Base-by-base conservation (phyloP, 1,140 invertebrate species). In the Maniola jurtina region DNA sequence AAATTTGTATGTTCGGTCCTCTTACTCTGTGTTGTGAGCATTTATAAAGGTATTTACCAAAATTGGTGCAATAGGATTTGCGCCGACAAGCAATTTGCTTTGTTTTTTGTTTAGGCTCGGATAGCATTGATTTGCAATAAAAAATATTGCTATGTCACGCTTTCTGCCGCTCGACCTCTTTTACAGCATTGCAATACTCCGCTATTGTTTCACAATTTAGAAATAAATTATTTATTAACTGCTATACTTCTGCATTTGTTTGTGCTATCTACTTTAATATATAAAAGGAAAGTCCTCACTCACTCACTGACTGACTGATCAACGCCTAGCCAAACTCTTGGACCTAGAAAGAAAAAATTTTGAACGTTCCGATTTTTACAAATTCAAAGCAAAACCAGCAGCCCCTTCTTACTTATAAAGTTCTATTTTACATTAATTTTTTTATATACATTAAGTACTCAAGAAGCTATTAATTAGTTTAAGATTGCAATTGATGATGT, bases 41-140 rank as follows among this genome's bases (percentile, higher is more conserved):
- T 33, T 13, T 34, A 34, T 6, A 25, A 25, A 34, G 15, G 34
- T 55, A 55, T 57, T 40, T 38, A 56, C 35, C 11, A 40, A 25
- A 38, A 57, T 57, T 40, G 8, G 55, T 16, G 68, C 62, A 54
- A 75, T 70, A 75, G 70, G 64, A 75, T 76, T 77, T 77, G 69
- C 66, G 66, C 64, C 57, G 71, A 75, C 71, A 70, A 75, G 70
- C 77, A 74, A 80, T 79, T 83, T 77, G 72, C 81, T 75, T 80
- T 73, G 72, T 76, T 64, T 73, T 72, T 71, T 73, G 73, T 75
- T 77, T 75, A 70, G 77, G 69, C 69, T 77, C 69, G 70, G 67
- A 76, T 75, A 71, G 70, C 75, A 81, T 83, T 81, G 81, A 80
- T 84, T 86, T 79, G 73, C 66, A 79, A 81, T 81, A 79, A 84